Evolutionary conservation across 2,797 vertebrate genomes (phyloP).

Genomic region (Triplophysa yarkandensis): DNA sequence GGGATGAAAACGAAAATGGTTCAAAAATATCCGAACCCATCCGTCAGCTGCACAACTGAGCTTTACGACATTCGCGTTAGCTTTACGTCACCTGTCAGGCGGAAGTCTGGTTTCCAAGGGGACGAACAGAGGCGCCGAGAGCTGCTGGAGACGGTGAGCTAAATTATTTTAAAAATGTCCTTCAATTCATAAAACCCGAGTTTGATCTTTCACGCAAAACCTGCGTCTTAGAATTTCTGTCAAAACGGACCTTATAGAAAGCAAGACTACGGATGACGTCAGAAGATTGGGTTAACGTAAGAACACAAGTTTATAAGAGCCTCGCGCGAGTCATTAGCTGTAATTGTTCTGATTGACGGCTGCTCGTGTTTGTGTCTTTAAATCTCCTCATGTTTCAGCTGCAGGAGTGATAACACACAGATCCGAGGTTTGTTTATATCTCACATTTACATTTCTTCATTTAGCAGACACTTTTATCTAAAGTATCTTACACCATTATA

Average conservation of each 20-base stretch:
- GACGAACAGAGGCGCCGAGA: not conserved
- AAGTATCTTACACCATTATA: no score
- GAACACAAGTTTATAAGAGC: not conserved
- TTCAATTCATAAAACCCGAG: not conserved
- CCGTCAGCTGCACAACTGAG: not conserved
- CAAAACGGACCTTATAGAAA: no score
- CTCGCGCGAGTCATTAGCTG: conserved; percentile 14
- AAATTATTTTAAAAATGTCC: not conserved
- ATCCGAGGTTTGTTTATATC: not conserved
- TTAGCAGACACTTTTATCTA: no score
- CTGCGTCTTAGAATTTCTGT: not conserved
- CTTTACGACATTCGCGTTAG: conserved; percentile 37
- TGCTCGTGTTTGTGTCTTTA: not conserved
- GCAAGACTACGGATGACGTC: no score
- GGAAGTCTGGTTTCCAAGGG: conserved; percentile 41
- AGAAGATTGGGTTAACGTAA: no score
- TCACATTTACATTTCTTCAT: no score
- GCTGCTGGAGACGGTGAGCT: conserved; percentile 7
- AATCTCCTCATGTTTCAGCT: not conserved
- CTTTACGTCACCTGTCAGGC: not conserved
- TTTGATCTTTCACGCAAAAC: not conserved
- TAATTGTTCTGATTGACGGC: conserved; percentile 12
- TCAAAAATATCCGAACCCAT: no score
- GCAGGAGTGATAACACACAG: not conserved
- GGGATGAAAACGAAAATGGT: not conserved